A percentile compares a stretch with the other conserved stretches of the same genome.
These are phyloP conservation scores for Papilio protenor DNA, from an alignment of 2,888 invertebrate genomes.

Conservation along the genomic window DNA sequence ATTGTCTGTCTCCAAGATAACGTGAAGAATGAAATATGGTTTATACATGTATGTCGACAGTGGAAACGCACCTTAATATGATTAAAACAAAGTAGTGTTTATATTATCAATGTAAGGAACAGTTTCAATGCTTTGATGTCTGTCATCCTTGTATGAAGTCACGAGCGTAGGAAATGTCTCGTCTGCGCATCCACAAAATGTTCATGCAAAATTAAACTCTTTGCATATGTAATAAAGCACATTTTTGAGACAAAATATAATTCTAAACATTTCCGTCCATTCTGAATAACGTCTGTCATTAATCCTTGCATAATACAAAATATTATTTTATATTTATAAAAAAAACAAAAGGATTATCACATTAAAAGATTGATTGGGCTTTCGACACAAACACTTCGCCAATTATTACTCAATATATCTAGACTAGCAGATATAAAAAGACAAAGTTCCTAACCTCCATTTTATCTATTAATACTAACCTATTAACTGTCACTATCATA, in stretches of 20 bases:
- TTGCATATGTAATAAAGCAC: neutral
- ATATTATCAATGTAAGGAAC: neutral
- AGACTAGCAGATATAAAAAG: constrained; percentile 5
- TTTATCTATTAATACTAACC: constrained; percentile 30
- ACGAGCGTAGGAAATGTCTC: constrained; percentile 28
- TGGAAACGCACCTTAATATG: neutral
- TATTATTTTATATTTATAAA: constrained; percentile 1
- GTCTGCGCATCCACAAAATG: neutral
- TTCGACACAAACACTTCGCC: too few relatives aligned
- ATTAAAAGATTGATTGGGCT: too few relatives aligned
- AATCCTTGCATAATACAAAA: constrained; percentile 25
- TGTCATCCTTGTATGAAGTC: constrained; percentile 29
- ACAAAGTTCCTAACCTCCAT: constrained; percentile 22
- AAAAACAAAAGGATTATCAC: neutral
- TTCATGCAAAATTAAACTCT: constrained; percentile 33
- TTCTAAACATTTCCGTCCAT: constrained; percentile 15
- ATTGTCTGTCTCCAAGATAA: neutral
- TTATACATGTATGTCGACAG: neutral
- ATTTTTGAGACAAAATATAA: neutral
- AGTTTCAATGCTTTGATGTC: constrained; percentile 18
- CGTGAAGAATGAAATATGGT: neutral
- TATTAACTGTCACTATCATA: constrained; percentile 23
- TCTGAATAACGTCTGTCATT: constrained; percentile 13
- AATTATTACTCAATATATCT: neutral
- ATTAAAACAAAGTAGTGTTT: neutral